These are phyloP conservation scores for Drymodes brunneopygia DNA, from an alignment of 2,113 vertebrate genomes.

Conservation along the genomic window DNA sequence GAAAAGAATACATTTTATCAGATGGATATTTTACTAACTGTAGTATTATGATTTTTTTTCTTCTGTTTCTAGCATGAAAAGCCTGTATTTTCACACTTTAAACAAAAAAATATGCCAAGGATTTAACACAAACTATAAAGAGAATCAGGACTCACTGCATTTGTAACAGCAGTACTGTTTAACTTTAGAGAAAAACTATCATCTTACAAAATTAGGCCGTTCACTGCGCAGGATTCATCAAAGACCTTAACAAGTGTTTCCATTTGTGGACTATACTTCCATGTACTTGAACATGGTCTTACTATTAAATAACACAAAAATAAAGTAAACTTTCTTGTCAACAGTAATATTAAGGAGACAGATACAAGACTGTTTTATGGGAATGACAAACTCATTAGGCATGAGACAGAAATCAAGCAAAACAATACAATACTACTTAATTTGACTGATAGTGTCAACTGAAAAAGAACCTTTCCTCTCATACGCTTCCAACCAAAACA, in stretches of 20 bases:
- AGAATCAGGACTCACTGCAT: background rate
- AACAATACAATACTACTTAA: background rate
- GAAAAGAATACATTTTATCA: background rate
- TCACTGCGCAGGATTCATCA: background rate
- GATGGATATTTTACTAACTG: background rate
- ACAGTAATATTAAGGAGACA: background rate
- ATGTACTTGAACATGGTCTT: background rate
- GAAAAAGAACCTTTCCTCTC: background rate
- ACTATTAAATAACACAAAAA: background rate
- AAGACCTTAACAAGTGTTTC: background rate
- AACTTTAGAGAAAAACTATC: background rate
- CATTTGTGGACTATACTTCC: background rate
- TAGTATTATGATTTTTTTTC: background rate
- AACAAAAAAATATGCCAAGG: background rate
- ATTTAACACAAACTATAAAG: background rate
- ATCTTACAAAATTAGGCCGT: background rate
- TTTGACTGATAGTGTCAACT: background rate
- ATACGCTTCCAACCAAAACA: constrained; percentile 22
- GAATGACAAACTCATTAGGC: background rate
- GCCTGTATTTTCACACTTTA: background rate
- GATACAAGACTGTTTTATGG: background rate
- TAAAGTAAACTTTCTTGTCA: background rate
- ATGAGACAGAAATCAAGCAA: background rate
- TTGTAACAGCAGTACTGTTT: background rate
- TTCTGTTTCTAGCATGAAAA: background rate